Conservation (phyloP, 2,113 vertebrate genomes). For the Zosterops pallidus region DNA sequence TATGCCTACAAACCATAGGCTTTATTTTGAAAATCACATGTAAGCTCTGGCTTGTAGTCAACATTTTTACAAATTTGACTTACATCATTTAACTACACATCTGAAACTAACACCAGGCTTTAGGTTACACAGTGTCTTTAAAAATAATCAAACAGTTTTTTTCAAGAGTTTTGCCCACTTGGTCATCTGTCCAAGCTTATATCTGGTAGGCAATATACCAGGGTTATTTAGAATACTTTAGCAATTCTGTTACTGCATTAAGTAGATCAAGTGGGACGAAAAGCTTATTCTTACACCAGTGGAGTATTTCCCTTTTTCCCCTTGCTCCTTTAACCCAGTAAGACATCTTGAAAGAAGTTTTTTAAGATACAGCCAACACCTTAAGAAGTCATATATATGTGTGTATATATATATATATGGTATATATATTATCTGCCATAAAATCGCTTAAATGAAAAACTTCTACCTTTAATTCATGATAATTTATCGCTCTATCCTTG, state of each 20-base stretch:
- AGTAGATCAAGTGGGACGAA: not conserved
- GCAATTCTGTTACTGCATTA: not conserved
- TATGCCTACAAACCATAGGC: not conserved
- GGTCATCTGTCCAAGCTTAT: not conserved
- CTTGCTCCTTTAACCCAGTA: not conserved
- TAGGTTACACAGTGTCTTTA: not conserved
- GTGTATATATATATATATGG: not conserved
- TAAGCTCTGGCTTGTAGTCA: not conserved
- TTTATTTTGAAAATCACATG: not conserved
- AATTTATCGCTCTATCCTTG: constrained; percentile 93
- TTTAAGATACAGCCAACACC: not conserved
- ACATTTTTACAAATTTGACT: not conserved
- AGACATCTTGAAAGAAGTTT: not conserved
- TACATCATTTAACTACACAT: not conserved
- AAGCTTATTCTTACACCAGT: not conserved
- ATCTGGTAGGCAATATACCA: not conserved
- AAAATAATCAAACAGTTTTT: not conserved
- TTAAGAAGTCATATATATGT: not conserved
- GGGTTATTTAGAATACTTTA: not conserved
- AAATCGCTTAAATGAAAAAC: not conserved
- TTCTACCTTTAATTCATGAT: constrained; percentile 94
- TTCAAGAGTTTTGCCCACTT: not conserved
- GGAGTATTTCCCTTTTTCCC: not conserved
- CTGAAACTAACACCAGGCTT: not conserved
- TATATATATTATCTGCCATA: not conserved